Evolutionary conservation across 2,113 vertebrate genomes (phyloP).

Genomic region (Trichechus manatus): DNA sequence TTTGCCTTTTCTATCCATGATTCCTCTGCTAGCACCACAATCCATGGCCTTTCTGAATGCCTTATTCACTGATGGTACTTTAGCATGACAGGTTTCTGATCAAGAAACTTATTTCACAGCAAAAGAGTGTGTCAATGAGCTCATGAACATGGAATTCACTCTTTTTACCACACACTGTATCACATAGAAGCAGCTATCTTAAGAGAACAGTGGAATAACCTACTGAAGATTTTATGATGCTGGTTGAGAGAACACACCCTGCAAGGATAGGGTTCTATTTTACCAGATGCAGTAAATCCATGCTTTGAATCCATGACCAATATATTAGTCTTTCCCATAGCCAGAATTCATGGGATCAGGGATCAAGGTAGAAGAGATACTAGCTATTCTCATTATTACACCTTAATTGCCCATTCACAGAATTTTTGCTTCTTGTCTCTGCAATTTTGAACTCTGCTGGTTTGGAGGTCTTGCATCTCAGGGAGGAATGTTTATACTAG

Average conservation of each 20-base stretch:
- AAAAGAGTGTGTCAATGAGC: neutral
- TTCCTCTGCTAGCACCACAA: neutral
- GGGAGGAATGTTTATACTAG: neutral
- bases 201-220: neutral
- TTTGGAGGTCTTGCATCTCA: neutral
- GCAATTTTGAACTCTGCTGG: neutral
- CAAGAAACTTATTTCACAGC: neutral
- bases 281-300: neutral
- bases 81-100: neutral
- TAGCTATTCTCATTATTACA: neutral
- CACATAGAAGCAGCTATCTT: neutral
- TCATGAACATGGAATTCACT: neutral
- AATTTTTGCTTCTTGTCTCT: neutral
- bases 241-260: neutral
- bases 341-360: neutral
- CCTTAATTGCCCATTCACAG: neutral
- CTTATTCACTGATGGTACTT: neutral
- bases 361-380: neutral
- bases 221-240: neutral
- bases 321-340: neutral
- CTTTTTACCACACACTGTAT: neutral
- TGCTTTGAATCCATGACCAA: neutral
- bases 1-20: neutral
- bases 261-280: neutral
- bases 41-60: neutral